Evolutionary conservation across 2,888 invertebrate genomes (phyloP).

Genomic region (Xestia ashworthii): DNA sequence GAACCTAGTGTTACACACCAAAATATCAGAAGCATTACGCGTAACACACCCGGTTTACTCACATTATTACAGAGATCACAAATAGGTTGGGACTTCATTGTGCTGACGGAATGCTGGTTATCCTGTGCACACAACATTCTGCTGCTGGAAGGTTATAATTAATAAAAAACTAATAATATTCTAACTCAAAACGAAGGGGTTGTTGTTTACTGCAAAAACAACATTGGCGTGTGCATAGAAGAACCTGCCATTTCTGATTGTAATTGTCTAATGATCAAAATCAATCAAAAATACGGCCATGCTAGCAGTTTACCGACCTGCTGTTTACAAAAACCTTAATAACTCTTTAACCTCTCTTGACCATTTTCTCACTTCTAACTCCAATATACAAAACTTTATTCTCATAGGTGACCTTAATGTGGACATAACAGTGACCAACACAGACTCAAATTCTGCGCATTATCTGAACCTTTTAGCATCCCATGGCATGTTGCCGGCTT

Average conservation of each 20-base stretch:
- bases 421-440: neutral
- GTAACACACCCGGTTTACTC: neutral
- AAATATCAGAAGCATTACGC: slow-evolving; percentile 8
- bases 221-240: too few species aligned
- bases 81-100: too few species aligned
- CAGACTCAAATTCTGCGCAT: neutral
- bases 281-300: neutral
- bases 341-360: neutral
- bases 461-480: slow-evolving; percentile 1
- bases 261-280: too few species aligned
- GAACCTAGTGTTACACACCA: neutral
- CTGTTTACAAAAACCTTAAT: neutral
- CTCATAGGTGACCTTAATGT: neutral
- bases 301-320: neutral
- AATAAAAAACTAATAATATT: too few species aligned
- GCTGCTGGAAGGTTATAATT: too few species aligned
- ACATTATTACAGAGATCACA: too few species aligned
- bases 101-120: too few species aligned
- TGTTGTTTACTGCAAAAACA: too few species aligned
- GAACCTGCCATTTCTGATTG: too few species aligned
- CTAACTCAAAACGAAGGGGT: too few species aligned
- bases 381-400: neutral
- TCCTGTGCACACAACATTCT: too few species aligned
- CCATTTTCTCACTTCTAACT: neutral
- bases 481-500: neutral